Percentiles rank a stretch among this genome's conserved stretches.
phyloP scores from a whole-genome alignment of 2,113 vertebrate genomes.

The Sigmodon hispidus region DNA sequence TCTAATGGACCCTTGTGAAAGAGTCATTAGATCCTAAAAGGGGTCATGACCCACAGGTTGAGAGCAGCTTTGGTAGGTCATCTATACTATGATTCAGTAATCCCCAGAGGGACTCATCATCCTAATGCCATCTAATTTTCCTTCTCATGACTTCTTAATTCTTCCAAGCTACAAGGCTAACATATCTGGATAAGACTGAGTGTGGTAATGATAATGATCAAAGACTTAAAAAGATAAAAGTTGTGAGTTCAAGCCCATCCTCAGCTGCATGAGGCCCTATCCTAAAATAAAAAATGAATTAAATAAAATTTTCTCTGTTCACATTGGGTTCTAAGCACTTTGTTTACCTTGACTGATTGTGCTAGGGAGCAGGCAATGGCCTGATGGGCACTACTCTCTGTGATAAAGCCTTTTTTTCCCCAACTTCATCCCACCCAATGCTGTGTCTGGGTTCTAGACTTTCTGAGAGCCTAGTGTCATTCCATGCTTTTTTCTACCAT shows the following conservation, averaged over 20 bases:
- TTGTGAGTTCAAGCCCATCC: background rate
- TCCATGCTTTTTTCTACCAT: background rate
- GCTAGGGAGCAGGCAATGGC: background rate
- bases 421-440: background rate
- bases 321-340: background rate
- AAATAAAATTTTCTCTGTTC: background rate
- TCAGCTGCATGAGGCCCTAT: background rate
- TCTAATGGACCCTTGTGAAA: background rate
- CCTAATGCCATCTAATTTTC: background rate
- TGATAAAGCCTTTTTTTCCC: background rate
- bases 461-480: background rate
- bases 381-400: background rate
- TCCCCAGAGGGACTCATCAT: background rate
- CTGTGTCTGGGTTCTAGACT: background rate
- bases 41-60: background rate
- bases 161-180: background rate
- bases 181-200: background rate
- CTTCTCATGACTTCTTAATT: background rate
- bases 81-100: background rate
- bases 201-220: background rate
- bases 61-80: background rate
- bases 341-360: background rate
- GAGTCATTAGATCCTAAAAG: background rate
- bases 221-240: background rate
- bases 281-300: background rate